These are phyloP conservation scores for Brachyistius frenatus DNA, from an alignment of 2,113 vertebrate species.

Conservation along the genomic window DNA sequence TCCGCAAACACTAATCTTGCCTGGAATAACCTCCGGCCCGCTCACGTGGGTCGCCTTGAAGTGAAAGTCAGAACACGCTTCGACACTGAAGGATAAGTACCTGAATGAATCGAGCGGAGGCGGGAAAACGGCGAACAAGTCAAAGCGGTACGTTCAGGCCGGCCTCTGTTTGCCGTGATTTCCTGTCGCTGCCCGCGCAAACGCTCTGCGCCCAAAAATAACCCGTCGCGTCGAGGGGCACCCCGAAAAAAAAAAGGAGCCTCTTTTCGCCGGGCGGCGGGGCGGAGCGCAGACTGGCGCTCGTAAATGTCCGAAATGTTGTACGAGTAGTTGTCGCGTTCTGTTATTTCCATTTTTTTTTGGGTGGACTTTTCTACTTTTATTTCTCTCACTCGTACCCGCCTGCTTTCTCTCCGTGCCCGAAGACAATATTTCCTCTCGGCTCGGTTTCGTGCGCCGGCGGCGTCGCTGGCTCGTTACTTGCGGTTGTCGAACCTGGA, in stretches of 20 bases:
- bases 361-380: neutral
- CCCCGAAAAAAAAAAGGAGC: slow-evolving; percentile 9
- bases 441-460: neutral
- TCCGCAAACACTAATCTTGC: neutral
- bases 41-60: no score
- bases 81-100: neutral
- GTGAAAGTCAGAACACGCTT: neutral
- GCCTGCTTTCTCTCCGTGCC: neutral
- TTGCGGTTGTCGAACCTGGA: neutral
- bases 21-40: neutral
- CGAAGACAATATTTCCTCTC: neutral
- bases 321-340: neutral
- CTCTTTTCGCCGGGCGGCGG: slow-evolving; percentile 1
- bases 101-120: neutral
- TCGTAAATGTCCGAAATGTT: slow-evolving; percentile 3
- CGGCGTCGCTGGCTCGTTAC: no score
- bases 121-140: neutral
- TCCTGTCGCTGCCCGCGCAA: neutral
- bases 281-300: neutral
- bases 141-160: neutral
- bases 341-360: neutral
- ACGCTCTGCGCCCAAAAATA: slow-evolving; percentile 5
- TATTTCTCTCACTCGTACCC: neutral
- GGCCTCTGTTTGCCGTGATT: neutral
- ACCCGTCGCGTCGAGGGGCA: slow-evolving; percentile 3